Evolutionary conservation across 1,140 invertebrate genomes (phyloP), one percentile per base, ranked within the genome.

Genomic region (Aphelenchoides avenae): DNA sequence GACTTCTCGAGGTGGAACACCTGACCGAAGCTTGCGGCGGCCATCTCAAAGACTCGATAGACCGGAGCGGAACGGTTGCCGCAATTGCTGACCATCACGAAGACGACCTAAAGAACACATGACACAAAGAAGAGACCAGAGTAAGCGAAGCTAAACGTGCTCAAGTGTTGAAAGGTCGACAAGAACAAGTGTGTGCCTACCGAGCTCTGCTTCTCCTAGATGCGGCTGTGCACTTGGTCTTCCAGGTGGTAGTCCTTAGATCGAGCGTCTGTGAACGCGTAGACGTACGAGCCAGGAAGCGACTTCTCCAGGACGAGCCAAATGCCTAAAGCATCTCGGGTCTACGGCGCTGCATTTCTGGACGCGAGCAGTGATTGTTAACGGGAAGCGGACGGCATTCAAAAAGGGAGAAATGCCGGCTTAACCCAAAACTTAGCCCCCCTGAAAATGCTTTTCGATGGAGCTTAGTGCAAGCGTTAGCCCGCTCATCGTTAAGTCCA

Each of bases 211-310:
- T 86, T 87, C 66, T 82, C 81, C 71, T 86, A 85, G 37, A 87
- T 83, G 4, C 83, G 70, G 52, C 82, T 80, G 3, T 87, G 70
- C 4, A 87, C 84, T 44, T 84, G 81, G 4, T 82, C 78, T 5
- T 85, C 80, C 0, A 84, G 69, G 41, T 80, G 67, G 61, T 83
- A 83, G 74, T 87, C 86, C 46, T 83, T 84, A 0, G 86, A 82
- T 2, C 84, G 80, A 3, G 86, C 86, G 68, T 87, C 86, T 3
- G 86, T 87, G 70, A 87, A 87, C 1, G 87, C 85, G 69, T 86
- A 87, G 29, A 87, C 80, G 68, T 82, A 86, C 0, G 86, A 87
- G 44, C 81, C 79, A 0, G 85, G 85, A 6, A 83, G 72, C 31
- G 83, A 83, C 9, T 81, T 79, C 51, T 85, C 80, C 2, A 87